Conservation (phyloP, 2,888 invertebrate genomes). For the Diaperis boleti region DNA sequence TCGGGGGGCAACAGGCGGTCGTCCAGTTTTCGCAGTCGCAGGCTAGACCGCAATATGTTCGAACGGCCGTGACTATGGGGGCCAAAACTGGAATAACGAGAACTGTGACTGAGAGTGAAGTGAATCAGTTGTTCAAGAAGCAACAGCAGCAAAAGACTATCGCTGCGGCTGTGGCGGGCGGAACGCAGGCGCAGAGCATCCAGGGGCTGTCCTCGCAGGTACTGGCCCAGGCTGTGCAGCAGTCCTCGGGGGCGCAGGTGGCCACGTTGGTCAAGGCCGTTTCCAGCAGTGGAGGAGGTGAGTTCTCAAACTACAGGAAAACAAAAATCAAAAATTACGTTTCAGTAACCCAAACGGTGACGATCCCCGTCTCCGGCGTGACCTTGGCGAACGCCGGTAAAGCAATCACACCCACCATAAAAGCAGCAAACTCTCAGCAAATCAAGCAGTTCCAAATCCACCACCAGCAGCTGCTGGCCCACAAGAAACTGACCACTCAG, state of each 20-base stretch:
- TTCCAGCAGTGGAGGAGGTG: slow-evolving; percentile 62
- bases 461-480: slow-evolving; percentile 71
- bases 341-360: slow-evolving; percentile 65
- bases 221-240: slow-evolving; percentile 66
- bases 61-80: slow-evolving; percentile 55
- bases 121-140: slow-evolving; percentile 68
- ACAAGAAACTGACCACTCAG: slow-evolving; percentile 69
- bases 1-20: slow-evolving; percentile 59
- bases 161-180: slow-evolving; percentile 54
- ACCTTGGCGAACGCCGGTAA: slow-evolving; percentile 64
- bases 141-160: slow-evolving; percentile 63
- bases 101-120: slow-evolving; percentile 69
- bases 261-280: slow-evolving; percentile 76
- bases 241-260: slow-evolving; percentile 70
- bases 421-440: slow-evolving; percentile 73
- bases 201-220: slow-evolving; percentile 63
- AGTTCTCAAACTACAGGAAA: slow-evolving; percentile 15
- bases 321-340: neutral
- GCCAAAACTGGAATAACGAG: slow-evolving; percentile 57
- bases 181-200: slow-evolving; percentile 57
- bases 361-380: slow-evolving; percentile 69
- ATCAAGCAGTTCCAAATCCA: slow-evolving; percentile 75
- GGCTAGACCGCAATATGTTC: slow-evolving; percentile 59
- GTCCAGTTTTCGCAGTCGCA: slow-evolving; percentile 65
- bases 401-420: slow-evolving; percentile 64